A percentile compares a stretch with the other conserved stretches of the same genome.
Evolutionary conservation across 2,888 invertebrate species (phyloP).

Genomic region (Drosophila colorata): DNA sequence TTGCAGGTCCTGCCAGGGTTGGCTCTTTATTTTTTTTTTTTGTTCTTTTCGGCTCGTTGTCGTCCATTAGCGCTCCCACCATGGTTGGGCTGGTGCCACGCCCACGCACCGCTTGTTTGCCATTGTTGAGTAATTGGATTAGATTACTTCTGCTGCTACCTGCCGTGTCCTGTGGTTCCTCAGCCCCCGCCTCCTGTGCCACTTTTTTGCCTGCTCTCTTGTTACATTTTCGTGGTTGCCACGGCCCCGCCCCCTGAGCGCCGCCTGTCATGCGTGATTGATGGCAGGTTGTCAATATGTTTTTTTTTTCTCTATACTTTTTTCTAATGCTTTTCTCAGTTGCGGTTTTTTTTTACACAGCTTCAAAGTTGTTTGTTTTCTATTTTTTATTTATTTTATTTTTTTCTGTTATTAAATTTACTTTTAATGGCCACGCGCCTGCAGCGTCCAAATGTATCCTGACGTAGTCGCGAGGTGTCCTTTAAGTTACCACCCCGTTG

Average conservation of each 20-base stretch:
- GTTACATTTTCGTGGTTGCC: conserved; percentile 60
- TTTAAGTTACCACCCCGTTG: not conserved
- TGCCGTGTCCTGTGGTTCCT: conserved; percentile 19
- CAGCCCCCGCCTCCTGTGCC: conserved; percentile 26
- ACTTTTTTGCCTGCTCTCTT: conserved; percentile 36
- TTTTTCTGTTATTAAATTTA: conserved; percentile 67
- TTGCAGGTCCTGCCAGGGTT: conserved; percentile 1
- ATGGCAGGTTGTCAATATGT: conserved; percentile 75
- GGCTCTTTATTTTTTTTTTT: conserved; percentile 13
- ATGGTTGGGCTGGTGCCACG: conserved; percentile 5
- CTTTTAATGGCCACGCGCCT: conserved; percentile 62
- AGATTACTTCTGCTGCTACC: conserved; percentile 69
- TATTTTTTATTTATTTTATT: not conserved
- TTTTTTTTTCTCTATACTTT: conserved; percentile 20
- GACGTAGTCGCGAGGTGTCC: conserved; percentile 8
- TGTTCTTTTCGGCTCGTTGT: conserved; percentile 25
- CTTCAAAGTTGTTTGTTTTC: conserved; percentile 10
- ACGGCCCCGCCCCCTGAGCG: conserved; percentile 20
- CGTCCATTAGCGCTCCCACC: conserved; percentile 64
- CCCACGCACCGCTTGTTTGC: conserved; percentile 66
- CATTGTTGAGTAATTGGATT: conserved; percentile 82
- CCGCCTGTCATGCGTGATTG: conserved; percentile 72
- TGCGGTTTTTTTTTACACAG: conserved; percentile 23
- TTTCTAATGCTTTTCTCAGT: conserved; percentile 44
- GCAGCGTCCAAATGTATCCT: conserved; percentile 35